phyloP scores from a whole-genome alignment of 1,140 invertebrate species.

The Olivierus martensii region DNA sequence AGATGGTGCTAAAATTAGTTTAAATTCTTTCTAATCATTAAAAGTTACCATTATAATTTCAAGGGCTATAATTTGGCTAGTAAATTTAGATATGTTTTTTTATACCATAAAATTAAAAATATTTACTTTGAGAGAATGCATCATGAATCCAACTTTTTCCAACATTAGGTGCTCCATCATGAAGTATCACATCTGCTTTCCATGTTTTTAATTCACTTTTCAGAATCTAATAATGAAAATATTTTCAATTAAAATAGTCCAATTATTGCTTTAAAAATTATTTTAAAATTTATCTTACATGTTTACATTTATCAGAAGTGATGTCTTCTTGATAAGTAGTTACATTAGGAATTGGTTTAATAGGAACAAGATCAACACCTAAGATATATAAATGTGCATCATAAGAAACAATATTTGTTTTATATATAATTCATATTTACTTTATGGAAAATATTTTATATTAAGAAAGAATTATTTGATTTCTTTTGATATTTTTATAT shows the following conservation, averaged over 20 bases:
- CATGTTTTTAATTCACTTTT: slow-evolving; percentile 78
- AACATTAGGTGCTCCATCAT: slow-evolving; percentile 98
- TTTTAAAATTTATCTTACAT: slow-evolving; percentile 23
- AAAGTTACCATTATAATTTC: too few relatives aligned
- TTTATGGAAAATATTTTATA: background rate
- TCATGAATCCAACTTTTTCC: slow-evolving; percentile 96
- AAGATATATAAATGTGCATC: too few relatives aligned
- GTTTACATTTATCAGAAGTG: slow-evolving; percentile 72
- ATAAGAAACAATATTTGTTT: too few relatives aligned
- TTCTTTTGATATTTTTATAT: background rate
- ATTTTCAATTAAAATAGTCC: background rate
- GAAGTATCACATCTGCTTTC: slow-evolving; percentile 91
- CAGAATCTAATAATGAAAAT: slow-evolving; percentile 42
- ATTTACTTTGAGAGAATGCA: slow-evolving; percentile 73
- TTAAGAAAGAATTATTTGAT: background rate
- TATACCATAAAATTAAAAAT: too few relatives aligned
- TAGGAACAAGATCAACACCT: slow-evolving; percentile 93
- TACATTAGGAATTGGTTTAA: slow-evolving; percentile 81
- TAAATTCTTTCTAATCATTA: too few relatives aligned
- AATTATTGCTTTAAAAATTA: slow-evolving; percentile 1
- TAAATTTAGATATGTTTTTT: too few relatives aligned
- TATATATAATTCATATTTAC: too few relatives aligned
- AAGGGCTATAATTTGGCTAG: too few relatives aligned
- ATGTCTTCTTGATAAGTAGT: slow-evolving; percentile 88
- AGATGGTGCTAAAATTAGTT: too few relatives aligned